phyloP scores from a whole-genome alignment of 1,140 invertebrate genomes.

The Reticulitermes speratus region DNA sequence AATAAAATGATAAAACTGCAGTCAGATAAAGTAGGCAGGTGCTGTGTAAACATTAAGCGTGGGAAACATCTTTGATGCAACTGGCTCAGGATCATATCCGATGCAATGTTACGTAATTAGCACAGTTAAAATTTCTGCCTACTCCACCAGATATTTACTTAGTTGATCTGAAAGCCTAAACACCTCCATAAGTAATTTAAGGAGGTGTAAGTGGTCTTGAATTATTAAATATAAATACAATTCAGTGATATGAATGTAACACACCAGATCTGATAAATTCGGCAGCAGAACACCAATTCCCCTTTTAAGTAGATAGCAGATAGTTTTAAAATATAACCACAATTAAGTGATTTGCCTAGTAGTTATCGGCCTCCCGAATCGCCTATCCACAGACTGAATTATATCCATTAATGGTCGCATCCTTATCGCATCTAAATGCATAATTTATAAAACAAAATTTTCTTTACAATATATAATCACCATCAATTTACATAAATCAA shows the following conservation, averaged over 20 bases:
- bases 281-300: not conserved
- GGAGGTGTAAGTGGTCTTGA: too few relatives aligned
- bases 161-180: too few relatives aligned
- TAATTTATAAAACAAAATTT: conserved; percentile 27
- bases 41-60: too few relatives aligned
- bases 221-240: too few relatives aligned
- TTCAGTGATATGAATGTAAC: not conserved
- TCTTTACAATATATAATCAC: conserved; percentile 2
- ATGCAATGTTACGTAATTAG: too few relatives aligned
- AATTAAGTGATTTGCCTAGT: not conserved
- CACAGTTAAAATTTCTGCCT: too few relatives aligned
- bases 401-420: not conserved
- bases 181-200: too few relatives aligned
- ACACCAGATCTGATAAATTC: not conserved
- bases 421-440: conserved; percentile 24
- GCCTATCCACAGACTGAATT: not conserved
- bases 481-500: conserved; percentile 27
- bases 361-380: not conserved
- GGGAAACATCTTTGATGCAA: too few relatives aligned
- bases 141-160: too few relatives aligned
- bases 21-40: too few relatives aligned
- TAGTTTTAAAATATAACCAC: not conserved
- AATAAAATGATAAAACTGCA: too few relatives aligned
- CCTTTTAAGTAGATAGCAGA: not conserved
- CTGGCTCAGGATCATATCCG: too few relatives aligned